Evolutionary conservation across 2,888 invertebrate genomes (phyloP), one percentile per base, ranked within the genome.

Genomic region (Brachycybe producta): DNA sequence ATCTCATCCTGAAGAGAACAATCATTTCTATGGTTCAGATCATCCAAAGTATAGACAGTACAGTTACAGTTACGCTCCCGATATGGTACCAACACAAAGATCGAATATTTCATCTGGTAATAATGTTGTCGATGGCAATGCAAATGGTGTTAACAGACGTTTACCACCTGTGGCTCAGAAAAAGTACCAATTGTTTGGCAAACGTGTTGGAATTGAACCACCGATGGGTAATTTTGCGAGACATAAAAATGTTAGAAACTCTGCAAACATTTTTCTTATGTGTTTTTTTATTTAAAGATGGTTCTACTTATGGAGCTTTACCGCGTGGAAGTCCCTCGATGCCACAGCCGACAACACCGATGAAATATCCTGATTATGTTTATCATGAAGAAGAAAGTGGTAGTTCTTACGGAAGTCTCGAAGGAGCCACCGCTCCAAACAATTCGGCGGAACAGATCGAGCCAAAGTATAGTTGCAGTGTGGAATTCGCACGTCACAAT

Each of bases 131-230:
- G 49, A 49, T 27, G 49, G 32, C 17, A 11, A 32, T 28, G 27
- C 42, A 17, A 30, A 28, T 15, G 27, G 23, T 5, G 23, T 42
- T 19, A 39, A 51, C 28, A 35, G 44, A 26, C 24, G 51, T 21
- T 75, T 75, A 23, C 77, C 78, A 28, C 75, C 76, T 11, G 80
- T 81, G 39, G 82, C 82, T 0, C 87, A 88, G 67, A 90, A 90
- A 71, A 90, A 90, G 66, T 87, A 88, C 64, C 88, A 88, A 61
- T 82, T 90, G 81, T 90, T 85, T 64, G 90, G 87, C 5, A 87
- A 88, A 66, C 70, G 88, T 58, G 84, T 82, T 68, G 80, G 84
- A 61, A 84, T 85, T 68, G 86, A 69, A 43, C 64, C 64, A 55
- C 60, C 61, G 27, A 54, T 61, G 52, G 61, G 62, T 63, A 39